Percentiles rank a stretch among this genome's conserved stretches.
phyloP scores from a whole-genome alignment of 2,797 vertebrate genomes.

The Trichosurus vulpecula region DNA sequence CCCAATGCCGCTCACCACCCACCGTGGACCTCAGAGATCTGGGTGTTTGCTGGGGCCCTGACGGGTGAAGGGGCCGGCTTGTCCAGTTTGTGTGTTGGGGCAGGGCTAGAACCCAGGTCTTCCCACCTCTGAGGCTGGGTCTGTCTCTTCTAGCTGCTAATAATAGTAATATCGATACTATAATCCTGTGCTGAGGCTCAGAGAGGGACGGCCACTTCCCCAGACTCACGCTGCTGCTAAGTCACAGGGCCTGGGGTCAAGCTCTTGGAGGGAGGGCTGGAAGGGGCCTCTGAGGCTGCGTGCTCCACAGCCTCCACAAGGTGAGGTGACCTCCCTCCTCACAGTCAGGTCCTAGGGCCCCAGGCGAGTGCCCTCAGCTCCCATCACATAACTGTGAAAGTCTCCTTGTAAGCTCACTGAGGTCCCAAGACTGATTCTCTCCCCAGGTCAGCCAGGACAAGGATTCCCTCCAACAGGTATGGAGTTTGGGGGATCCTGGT shows the following conservation, averaged over 20 bases:
- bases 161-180: accelerated
- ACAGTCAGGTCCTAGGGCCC: background rate
- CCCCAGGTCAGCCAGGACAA: conserved; percentile 58
- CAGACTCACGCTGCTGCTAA: background rate
- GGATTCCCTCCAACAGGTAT: conserved; percentile 65
- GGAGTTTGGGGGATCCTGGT: accelerated
- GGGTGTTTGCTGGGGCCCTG: background rate
- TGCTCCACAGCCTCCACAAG: background rate
- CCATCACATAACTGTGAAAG: background rate
- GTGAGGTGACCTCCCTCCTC: background rate
- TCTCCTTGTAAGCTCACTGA: too few relatives aligned
- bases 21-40: background rate
- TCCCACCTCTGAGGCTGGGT: background rate
- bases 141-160: background rate
- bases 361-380: background rate
- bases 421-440: background rate
- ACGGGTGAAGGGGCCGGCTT: background rate
- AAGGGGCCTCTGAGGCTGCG: too few relatives aligned
- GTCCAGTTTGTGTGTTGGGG: background rate
- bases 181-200: background rate
- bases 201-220: background rate
- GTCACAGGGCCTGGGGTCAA: background rate
- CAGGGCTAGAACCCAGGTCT: background rate
- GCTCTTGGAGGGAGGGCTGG: too few relatives aligned
- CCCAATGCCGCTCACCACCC: background rate